phyloP scores from a whole-genome alignment of 2,113 vertebrate genomes.

The Boulengeromyrus knoepffleri region DNA sequence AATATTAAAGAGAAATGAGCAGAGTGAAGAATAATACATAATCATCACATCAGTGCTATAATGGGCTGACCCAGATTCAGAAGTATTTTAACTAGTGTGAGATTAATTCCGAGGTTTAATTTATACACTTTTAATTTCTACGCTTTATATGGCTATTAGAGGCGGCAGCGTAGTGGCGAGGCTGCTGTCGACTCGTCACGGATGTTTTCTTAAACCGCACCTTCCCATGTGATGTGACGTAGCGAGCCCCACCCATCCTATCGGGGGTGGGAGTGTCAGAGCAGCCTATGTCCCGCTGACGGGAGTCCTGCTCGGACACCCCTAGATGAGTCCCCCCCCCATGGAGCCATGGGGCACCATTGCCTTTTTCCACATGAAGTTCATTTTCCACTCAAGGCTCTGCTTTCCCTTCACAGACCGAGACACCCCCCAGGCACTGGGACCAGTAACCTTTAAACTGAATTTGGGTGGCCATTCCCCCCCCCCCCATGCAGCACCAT shows the following conservation, averaged over 20 bases:
- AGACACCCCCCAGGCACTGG: conserved; percentile 18
- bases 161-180: background rate
- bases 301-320: background rate
- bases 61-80: background rate
- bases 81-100: background rate
- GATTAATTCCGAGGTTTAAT: background rate
- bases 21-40: background rate
- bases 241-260: background rate
- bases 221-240: background rate
- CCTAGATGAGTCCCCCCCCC: conserved; percentile 33
- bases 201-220: background rate
- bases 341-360: conserved; percentile 31
- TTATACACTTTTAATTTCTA: background rate
- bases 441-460: conserved; percentile 47
- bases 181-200: background rate
- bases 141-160: background rate
- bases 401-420: conserved; percentile 37
- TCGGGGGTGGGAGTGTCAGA: background rate
- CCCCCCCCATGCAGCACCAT: background rate
- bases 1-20: background rate
- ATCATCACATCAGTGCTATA: background rate
- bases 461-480: conserved; percentile 4
- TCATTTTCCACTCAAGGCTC: conserved; percentile 59
- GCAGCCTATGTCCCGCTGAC: background rate
- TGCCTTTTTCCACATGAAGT: conserved; percentile 49